Percentiles rank a stretch among this genome's conserved stretches.
Evolutionary conservation across 2,797 vertebrate genomes (phyloP).

Genomic region (Pipistrellus pygmaeus): DNA sequence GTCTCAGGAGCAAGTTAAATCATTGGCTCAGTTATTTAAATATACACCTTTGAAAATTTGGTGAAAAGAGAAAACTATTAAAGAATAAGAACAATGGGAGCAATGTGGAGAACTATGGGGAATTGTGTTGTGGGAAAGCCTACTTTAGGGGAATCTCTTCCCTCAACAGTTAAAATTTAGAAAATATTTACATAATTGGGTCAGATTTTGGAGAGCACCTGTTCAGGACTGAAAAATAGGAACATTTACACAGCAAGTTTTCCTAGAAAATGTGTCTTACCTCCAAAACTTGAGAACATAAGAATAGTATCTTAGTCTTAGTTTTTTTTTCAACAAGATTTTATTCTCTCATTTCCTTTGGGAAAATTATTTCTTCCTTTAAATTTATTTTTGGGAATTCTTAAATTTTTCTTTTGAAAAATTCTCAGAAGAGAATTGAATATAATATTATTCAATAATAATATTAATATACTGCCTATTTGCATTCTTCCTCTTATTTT

Average conservation of each 20-base stretch:
- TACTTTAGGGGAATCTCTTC: not conserved
- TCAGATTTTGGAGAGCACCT: not conserved
- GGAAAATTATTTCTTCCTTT: not conserved
- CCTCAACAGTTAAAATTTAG: not conserved
- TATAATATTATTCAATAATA: not conserved
- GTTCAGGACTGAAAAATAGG: not conserved
- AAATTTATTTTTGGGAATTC: constrained; percentile 9
- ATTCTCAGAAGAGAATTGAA: not conserved
- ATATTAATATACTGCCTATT: not conserved
- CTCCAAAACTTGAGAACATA: not conserved
- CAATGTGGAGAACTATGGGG: not conserved
- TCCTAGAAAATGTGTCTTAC: not conserved
- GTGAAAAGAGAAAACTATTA: not conserved
- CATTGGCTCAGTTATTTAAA: not conserved
- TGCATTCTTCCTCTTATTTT: not conserved
- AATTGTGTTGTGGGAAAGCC: not conserved
- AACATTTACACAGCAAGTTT: not conserved
- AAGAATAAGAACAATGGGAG: not conserved
- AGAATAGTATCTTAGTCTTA: not conserved
- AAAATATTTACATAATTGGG: not conserved
- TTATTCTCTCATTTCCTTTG: not conserved
- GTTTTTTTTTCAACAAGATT: not conserved
- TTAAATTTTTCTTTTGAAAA: not conserved
- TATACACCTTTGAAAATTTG: not conserved
- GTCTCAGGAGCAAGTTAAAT: not conserved